Base-by-base conservation (phyloP, 2,797 vertebrate genomes). In the Galaxias olidus region DNA sequence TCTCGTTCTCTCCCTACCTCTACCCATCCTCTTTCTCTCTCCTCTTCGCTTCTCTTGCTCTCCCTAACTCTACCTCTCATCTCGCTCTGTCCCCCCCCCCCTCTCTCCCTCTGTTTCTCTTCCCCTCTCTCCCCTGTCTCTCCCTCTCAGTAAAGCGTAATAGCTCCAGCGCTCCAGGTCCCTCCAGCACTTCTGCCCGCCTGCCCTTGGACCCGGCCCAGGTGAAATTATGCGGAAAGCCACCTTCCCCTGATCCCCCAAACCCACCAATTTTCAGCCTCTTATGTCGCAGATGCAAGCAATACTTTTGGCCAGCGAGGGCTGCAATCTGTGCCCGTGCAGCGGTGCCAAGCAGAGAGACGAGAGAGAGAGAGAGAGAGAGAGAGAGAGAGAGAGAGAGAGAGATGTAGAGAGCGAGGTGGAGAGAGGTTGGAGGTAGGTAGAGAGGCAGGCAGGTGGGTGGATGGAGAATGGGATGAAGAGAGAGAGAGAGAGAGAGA, bases 231-330 rank as follows among this genome's bases (percentile, higher is more conserved):
- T 73, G 65, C 58, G 64, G 65, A 81, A 76, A 81, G 72, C 63
- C 63, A 72, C 67, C 74, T 66, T 74, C 70, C 2, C 55, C 63
- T 60, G 50, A 64, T 75, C 53, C 66, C 65, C 65, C 63, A 56
- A 73, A 40, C 71, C 72, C 62, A 75, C 69, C 65, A 63, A 80
- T 74, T 74, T 79, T 69, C 58, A 75, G 73, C 69, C 71, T 79
- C 72, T 78, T 77, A 80, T 85, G 74, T 84, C 78, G 75, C 77
- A 81, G 70, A 81, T 75, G 70, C 73, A 81, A 70, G 78, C 69
- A 72, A 74, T 78, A 78, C 67, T 72, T 77, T 68, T 83, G 80
- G 75, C 75, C 57, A 65, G 67, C 18, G 65, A 72, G 60, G 61
- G 65, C 73, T 63, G 73, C 63, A 84, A 83, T 83, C 79, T 82